Conservation (phyloP, 2,797 vertebrate species). For the Oceanodroma leucorhoa region DNA sequence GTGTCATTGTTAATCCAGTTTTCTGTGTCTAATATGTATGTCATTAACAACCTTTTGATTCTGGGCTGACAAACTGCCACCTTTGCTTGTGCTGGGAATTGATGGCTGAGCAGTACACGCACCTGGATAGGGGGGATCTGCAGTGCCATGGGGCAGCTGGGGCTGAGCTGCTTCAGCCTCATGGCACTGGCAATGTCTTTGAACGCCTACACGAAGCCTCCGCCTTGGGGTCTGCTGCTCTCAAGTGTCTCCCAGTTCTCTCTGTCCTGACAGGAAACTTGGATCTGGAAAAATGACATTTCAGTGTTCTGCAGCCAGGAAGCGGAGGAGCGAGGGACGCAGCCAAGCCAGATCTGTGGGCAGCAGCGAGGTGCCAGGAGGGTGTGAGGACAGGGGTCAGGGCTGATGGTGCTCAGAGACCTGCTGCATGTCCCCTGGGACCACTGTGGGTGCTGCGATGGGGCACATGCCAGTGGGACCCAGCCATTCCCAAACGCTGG, state of each 20-base stretch:
- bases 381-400: fast-evolving
- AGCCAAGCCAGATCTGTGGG: not conserved
- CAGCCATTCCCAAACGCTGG: not conserved
- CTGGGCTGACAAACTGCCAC: not conserved
- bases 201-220: not conserved
- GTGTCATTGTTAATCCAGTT: conserved; percentile 59
- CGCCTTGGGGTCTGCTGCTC: fast-evolving
- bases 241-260: not conserved
- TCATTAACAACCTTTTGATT: conserved; percentile 37
- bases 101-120: not conserved
- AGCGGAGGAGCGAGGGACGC: not conserved
- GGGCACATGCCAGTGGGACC: not conserved
- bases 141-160: not conserved
- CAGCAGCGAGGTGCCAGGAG: not conserved
- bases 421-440: fast-evolving
- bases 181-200: not conserved
- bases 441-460: fast-evolving
- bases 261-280: not conserved
- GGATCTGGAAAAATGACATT: not conserved
- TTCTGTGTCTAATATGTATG: conserved; percentile 40
- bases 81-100: not conserved
- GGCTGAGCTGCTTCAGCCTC: not conserved
- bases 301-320: not conserved
- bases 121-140: not conserved
- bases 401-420: not conserved